These are phyloP conservation scores for Seira sanloemensis DNA, from an alignment of 2,888 invertebrate species.

Conservation along the genomic window DNA sequence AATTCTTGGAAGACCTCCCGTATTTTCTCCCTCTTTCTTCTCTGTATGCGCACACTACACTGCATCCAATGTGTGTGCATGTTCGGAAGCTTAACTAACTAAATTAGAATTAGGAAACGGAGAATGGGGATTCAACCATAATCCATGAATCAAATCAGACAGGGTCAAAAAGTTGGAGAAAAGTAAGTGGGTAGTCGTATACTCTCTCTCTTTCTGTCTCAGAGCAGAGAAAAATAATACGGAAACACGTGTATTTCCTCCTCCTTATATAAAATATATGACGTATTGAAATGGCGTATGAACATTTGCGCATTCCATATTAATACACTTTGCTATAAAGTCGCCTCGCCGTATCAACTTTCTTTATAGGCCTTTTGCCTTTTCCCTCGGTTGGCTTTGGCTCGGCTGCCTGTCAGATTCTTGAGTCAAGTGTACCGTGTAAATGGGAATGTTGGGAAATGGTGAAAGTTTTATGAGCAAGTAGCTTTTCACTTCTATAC, in stretches of 20 bases:
- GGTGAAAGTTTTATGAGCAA: conserved; percentile 65
- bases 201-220: no score
- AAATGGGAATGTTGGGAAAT: conserved; percentile 65
- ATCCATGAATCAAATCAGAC: conserved; percentile 66
- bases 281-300: conserved; percentile 2
- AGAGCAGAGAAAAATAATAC: conserved; percentile 18
- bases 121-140: conserved; percentile 65
- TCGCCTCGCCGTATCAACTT: neutral
- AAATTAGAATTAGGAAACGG: conserved; percentile 65
- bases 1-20: conserved; percentile 56
- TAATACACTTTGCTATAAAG: neutral
- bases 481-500: conserved; percentile 44
- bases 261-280: conserved; percentile 21
- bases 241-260: conserved; percentile 55
- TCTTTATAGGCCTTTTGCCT: neutral
- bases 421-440: conserved; percentile 64
- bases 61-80: conserved; percentile 28
- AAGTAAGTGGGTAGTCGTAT: conserved; percentile 48
- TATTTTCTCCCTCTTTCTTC: conserved; percentile 22
- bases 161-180: conserved; percentile 62
- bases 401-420: conserved; percentile 57
- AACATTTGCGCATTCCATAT: neutral
- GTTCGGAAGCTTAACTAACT: conserved; percentile 63
- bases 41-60: conserved; percentile 30
- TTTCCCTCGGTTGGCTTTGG: neutral